Conservation (phyloP, 2,113 vertebrate genomes). For the Balaenoptera acutorostrata region DNA sequence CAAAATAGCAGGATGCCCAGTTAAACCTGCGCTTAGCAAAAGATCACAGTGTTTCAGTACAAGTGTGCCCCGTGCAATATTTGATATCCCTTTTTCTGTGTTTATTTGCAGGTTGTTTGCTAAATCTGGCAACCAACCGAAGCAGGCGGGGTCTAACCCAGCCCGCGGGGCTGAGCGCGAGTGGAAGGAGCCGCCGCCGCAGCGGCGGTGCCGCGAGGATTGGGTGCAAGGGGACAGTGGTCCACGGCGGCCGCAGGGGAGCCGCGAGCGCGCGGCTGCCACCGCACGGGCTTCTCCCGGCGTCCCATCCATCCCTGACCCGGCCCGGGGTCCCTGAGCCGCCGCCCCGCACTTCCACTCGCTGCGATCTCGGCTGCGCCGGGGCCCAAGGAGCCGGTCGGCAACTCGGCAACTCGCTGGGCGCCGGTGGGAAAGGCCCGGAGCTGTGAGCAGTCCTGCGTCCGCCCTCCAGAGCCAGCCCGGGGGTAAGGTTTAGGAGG, state of each 20-base stretch:
- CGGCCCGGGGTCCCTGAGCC: neutral
- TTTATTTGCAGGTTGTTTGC: neutral
- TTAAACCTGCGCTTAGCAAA: neutral
- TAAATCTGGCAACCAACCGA: neutral
- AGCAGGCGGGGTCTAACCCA: fast-evolving
- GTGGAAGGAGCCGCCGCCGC: fast-evolving
- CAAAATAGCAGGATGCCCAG: neutral
- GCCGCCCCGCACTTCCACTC: neutral
- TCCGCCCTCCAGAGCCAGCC: neutral
- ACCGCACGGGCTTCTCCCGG: neutral
- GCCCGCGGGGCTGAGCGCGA: fast-evolving
- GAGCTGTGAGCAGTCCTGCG: neutral
- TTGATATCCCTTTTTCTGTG: neutral
- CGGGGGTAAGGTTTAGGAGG: neutral
- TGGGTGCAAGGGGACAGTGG: neutral
- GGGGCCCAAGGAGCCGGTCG: neutral
- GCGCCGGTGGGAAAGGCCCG: fast-evolving
- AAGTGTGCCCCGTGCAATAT: neutral
- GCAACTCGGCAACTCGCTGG: fast-evolving
- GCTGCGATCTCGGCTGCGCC: too few species aligned
- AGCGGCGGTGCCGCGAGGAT: neutral
- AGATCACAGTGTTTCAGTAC: neutral
- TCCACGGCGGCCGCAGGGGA: neutral
- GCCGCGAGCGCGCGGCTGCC: neutral
- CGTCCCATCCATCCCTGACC: neutral